Evolutionary conservation across 2,888 invertebrate genomes (phyloP).

Genomic region (Adela reaumurella): DNA sequence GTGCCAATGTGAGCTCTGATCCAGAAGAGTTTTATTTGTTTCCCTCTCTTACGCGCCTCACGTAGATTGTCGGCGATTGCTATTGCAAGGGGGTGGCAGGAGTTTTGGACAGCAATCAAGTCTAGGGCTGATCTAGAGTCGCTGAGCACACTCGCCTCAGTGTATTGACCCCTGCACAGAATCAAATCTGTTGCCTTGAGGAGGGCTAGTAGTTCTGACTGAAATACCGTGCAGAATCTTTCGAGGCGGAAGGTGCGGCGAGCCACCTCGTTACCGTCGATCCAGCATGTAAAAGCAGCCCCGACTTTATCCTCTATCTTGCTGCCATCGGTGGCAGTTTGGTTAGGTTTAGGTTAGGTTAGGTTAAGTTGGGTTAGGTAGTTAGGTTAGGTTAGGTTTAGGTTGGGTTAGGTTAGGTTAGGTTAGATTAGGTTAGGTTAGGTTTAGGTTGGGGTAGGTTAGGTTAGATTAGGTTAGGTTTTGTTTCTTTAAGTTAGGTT

Average conservation of each 20-base stretch:
- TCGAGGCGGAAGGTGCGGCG: not conserved
- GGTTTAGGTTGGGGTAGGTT: no score
- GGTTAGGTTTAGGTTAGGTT: no score
- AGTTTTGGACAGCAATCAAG: not conserved
- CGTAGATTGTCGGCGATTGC: not conserved
- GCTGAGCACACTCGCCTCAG: not conserved
- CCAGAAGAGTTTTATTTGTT: not conserved
- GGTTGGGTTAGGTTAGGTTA: no score
- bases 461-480: no score
- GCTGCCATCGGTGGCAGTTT: constrained; percentile 4
- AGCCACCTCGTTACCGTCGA: not conserved
- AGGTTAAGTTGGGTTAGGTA: no score
- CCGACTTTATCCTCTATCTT: constrained; percentile 2
- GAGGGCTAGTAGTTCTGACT: not conserved
- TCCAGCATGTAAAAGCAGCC: constrained; percentile 1
- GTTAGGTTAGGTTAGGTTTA: no score
- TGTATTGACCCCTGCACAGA: not conserved
- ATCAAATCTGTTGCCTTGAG: not conserved
- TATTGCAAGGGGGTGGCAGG: not conserved
- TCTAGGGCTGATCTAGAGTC: not conserved
- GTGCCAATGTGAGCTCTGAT: not conserved
- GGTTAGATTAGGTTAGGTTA: no score
- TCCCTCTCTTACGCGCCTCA: not conserved
- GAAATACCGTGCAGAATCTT: constrained; percentile 4
- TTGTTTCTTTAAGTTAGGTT: no score